Evolutionary conservation across 1,140 invertebrate species (phyloP).

Genomic region (Rhagoletis pomonella): DNA sequence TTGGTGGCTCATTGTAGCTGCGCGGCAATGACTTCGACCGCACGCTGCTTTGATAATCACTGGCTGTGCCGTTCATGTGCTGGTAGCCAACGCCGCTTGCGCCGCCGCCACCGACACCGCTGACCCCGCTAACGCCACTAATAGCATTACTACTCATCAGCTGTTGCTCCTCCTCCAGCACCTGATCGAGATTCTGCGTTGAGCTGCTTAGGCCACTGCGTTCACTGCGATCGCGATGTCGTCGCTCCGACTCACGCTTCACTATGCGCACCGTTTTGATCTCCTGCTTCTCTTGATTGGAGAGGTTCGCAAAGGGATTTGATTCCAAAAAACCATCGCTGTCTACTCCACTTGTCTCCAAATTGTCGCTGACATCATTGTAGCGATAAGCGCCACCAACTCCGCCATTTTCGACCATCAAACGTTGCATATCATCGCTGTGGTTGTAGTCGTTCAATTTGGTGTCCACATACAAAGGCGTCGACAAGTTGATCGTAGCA

Average conservation of each 20-base stretch:
- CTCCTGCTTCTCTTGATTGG: conserved; percentile 88
- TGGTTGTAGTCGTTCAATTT: conserved; percentile 67
- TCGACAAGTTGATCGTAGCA: conserved; percentile 65
- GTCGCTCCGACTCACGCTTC: conserved; percentile 90
- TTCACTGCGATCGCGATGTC: conserved; percentile 84
- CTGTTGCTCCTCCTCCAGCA: conserved; percentile 76
- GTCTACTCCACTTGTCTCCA: conserved; percentile 70
- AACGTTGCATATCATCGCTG: conserved; percentile 56
- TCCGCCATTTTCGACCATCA: neutral
- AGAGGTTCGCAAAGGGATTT: conserved; percentile 80
- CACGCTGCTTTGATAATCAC: conserved; percentile 66
- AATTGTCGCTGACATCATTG: conserved; percentile 68
- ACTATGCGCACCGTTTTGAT: conserved; percentile 95
- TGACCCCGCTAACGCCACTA: neutral
- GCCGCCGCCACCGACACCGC: no score
- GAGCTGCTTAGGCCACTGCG: conserved; percentile 65
- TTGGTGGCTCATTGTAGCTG: conserved; percentile 68
- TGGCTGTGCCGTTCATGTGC: conserved; percentile 55
- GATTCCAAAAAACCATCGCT: conserved; percentile 76
- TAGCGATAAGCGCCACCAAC: conserved; percentile 60
- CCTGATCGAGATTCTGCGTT: conserved; percentile 76
- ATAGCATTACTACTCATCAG: conserved; percentile 60
- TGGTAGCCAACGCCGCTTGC: conserved; percentile 56
- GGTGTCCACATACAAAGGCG: conserved; percentile 77
- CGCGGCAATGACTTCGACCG: conserved; percentile 70